Evolutionary conservation across 2,888 invertebrate species (phyloP), one percentile per base, ranked within the genome.

Genomic region (Xestia sexstrigata): DNA sequence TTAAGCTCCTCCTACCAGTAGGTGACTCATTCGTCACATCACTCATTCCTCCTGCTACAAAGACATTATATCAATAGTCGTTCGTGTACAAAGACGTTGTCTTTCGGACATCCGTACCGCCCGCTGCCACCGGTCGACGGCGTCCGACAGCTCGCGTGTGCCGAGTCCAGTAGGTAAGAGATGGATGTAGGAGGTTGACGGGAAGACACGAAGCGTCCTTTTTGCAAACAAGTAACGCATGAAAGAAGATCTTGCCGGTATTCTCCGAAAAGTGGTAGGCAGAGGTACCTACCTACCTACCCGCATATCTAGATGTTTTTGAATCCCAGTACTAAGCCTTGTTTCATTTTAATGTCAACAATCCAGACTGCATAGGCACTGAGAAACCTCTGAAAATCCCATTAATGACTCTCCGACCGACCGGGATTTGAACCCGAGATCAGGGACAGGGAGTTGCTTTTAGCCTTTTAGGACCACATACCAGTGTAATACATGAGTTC

Each of bases 121-220:
- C 66, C 63, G 39, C n/a, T 30, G 23, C 39, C 63, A 2, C 45
- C 26, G 58, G 7, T 23, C 15, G 58, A 4, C 23, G 15, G 5
- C 30, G 66, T 60, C 79, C 84, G 80, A 58, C 79, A 83, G 66
- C 26, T 84, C 62, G 67, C 81, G 84, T 67, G 80, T 78, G 39
- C 4, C 55, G 6, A 39, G n/a, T 70, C 17, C 2, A 52, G 30
- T 20, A 3, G 13, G 23, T 62, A 4, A 66, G 15, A 70, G 69
- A 70, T 68, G 35, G 63, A 83, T 79, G 68, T 79, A 58, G 79
- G 71, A n/a, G n/a, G n/a, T 58, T 49, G 67, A n/a, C 79, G 42
- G 65, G 78, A 78, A 65, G 65, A 66, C 23, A 52, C 1, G 5
- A 17, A 65, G 47, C 30, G 47, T 42, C 30, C 17, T 77, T 15